phyloP scores from a whole-genome alignment of 2,888 invertebrate genomes.

The Erpobdella octoculata region DNA sequence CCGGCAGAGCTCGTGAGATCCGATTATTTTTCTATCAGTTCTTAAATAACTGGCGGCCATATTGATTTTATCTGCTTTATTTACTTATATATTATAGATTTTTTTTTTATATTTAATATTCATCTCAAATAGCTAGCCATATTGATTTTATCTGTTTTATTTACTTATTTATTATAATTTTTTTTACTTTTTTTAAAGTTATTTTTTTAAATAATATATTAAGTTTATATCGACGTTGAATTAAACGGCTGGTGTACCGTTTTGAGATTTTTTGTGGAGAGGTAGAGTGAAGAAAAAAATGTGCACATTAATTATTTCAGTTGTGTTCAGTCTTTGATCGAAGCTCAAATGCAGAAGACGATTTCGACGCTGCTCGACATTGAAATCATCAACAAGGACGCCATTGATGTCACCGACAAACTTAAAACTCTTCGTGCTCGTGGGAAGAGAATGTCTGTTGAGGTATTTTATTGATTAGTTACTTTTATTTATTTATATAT shows the following conservation, averaged over 20 bases:
- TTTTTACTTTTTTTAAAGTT: too few relatives aligned
- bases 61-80: background rate
- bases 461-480: background rate
- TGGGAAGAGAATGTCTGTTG: conserved; percentile 42
- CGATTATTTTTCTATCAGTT: background rate
- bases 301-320: conserved; percentile 39
- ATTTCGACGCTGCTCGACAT: conserved; percentile 78
- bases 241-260: too few relatives aligned
- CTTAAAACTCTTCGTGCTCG: conserved; percentile 69
- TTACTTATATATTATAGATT: too few relatives aligned
- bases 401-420: conserved; percentile 73
- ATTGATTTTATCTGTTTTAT: too few relatives aligned
- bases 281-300: background rate
- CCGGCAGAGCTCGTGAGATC: conserved; percentile 65
- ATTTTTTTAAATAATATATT: background rate
- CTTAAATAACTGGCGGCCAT: background rate
- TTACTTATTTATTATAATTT: too few relatives aligned
- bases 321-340: conserved; percentile 78
- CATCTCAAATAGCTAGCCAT: background rate
- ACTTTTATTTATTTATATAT: background rate
- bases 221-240: background rate
- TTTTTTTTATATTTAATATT: too few relatives aligned
- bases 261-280: too few relatives aligned
- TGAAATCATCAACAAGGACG: conserved; percentile 74
- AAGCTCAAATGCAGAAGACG: conserved; percentile 76